These are phyloP conservation scores for Acanthochromis polyacanthus DNA, from an alignment of 2,113 vertebrate genomes.

Conservation along the genomic window DNA sequence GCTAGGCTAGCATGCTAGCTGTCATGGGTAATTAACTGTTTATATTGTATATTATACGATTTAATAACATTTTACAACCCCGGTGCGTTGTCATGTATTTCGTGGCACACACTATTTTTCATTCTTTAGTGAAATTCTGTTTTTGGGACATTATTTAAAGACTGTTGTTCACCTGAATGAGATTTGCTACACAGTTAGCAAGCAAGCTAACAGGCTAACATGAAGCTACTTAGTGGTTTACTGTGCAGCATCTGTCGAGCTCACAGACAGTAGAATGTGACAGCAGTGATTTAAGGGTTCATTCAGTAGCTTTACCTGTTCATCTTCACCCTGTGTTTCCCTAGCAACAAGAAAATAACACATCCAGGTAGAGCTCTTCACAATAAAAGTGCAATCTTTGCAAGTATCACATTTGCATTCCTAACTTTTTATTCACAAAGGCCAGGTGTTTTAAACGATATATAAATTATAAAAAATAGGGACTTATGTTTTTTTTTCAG, in stretches of 20 bases:
- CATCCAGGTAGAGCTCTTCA: conserved; percentile 34
- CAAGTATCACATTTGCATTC: background rate
- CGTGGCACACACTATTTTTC: background rate
- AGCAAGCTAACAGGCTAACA: conserved; percentile 26
- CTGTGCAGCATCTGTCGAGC: background rate
- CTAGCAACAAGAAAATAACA: conserved; percentile 33
- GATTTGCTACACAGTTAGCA: background rate
- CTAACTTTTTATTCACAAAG: background rate
- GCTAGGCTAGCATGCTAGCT: background rate
- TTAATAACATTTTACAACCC: background rate
- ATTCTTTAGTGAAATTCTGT: no score
- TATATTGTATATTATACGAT: background rate
- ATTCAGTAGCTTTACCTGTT: background rate
- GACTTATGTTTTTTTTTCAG: no score
- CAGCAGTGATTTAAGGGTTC: background rate
- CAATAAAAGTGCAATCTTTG: conserved; percentile 8
- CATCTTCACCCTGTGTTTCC: background rate
- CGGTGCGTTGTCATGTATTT: background rate
- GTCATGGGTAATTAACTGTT: background rate
- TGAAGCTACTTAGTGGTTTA: background rate
- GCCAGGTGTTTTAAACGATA: no score
- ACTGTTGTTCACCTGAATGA: background rate
- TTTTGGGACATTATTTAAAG: background rate
- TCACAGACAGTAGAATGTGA: background rate
- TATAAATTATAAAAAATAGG: no score